These are phyloP conservation scores for Schmidtea mediterranea DNA, from an alignment of 1,140 invertebrate genomes.

Conservation along the genomic window DNA sequence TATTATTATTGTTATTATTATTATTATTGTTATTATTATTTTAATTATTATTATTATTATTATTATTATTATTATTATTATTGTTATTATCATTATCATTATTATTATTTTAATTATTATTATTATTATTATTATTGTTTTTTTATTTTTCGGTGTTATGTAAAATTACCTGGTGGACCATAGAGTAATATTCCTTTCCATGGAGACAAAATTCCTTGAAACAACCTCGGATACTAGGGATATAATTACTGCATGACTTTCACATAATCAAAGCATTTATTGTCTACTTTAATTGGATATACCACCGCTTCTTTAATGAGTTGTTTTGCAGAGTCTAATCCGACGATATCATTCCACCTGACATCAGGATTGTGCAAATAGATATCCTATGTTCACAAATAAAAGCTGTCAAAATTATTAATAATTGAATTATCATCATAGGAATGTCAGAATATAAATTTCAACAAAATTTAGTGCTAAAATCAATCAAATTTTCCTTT, in stretches of 20 bases:
- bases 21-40: no score
- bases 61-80: no score
- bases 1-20: no score
- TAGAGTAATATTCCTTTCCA: slow-evolving; percentile 59
- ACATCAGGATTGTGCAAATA: slow-evolving; percentile 33
- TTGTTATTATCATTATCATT: no score
- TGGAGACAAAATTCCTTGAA: slow-evolving; percentile 43
- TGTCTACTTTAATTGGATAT: slow-evolving; percentile 40
- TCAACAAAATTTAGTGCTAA: no score
- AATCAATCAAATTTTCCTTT: no score
- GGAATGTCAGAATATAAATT: no score
- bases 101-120: no score
- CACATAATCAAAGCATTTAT: background rate
- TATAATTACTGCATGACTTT: slow-evolving; percentile 5
- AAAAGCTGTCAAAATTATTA: no score
- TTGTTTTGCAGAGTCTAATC: slow-evolving; percentile 29
- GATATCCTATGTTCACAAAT: slow-evolving; percentile 33
- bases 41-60: no score
- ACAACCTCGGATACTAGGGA: slow-evolving; percentile 45
- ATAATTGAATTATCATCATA: no score
- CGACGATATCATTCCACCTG: slow-evolving; percentile 36
- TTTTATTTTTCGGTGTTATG: background rate
- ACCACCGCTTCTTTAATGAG: slow-evolving; percentile 50
- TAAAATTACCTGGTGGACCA: slow-evolving; percentile 43
- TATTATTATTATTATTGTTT: no score